These are phyloP conservation scores for Eucidaris tribuloides DNA, from an alignment of 35 echinoderm and acorn worm species.

Conservation along the genomic window DNA sequence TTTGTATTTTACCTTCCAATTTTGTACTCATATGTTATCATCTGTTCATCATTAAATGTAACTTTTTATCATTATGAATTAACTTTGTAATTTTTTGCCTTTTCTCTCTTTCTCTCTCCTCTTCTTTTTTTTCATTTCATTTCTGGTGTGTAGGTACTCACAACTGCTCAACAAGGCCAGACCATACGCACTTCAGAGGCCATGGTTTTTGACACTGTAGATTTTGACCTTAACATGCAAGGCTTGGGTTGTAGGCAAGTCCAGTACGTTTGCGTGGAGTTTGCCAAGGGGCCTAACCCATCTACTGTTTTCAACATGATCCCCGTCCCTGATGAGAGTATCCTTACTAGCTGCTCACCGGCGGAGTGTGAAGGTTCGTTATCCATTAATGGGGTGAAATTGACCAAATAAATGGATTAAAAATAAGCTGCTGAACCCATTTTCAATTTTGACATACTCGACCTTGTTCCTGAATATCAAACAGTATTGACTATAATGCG, in stretches of 20 bases:
- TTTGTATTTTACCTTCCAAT: neutral
- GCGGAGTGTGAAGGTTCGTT: constrained; percentile 50
- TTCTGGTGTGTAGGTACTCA: constrained; percentile 65
- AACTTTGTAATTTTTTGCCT: neutral
- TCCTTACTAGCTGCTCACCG: constrained; percentile 33
- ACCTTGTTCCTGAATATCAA: neutral
- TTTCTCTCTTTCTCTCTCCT: constrained; percentile 12
- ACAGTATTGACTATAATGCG: neutral
- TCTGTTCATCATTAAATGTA: too few species aligned
- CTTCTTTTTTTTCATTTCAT: neutral
- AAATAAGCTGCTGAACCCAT: neutral
- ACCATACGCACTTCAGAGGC: constrained; percentile 47
- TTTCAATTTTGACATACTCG: neutral
- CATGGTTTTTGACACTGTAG: constrained; percentile 62
- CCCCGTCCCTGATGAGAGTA: constrained; percentile 34
- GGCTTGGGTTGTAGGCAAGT: constrained; percentile 57
- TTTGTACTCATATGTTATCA: too few species aligned
- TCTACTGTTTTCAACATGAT: constrained; percentile 52
- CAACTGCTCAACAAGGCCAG: constrained; percentile 22
- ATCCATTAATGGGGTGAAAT: neutral
- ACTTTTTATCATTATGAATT: neutral
- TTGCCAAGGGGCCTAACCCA: constrained; percentile 53
- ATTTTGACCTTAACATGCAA: constrained; percentile 62
- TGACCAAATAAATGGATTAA: neutral
- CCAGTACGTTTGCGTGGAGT: constrained; percentile 66